Percentiles rank a stretch among this genome's conserved stretches.
These are phyloP conservation scores for Dyspetes luteomarginatus DNA, from an alignment of 2,888 invertebrate species.

Conservation along the genomic window DNA sequence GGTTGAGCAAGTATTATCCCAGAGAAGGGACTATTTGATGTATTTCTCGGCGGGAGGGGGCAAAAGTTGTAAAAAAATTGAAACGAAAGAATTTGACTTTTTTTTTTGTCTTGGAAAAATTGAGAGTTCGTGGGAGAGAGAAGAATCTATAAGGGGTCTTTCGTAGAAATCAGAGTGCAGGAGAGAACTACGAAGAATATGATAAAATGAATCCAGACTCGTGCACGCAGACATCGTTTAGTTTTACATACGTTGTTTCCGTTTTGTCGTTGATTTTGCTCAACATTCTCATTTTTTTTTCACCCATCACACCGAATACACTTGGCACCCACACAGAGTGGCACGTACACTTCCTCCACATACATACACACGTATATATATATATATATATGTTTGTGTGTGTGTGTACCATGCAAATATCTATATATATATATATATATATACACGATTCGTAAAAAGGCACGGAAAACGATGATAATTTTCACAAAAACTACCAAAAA, in stretches of 20 bases:
- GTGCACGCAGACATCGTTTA: neutral
- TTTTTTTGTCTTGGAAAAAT: neutral
- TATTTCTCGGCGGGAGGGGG: slow-evolving; percentile 8
- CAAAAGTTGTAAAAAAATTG: neutral
- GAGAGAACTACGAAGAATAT: slow-evolving; percentile 1
- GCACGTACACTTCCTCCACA: slow-evolving; percentile 61
- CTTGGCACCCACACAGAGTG: slow-evolving; percentile 49
- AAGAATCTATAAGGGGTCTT: neutral
- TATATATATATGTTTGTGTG: neutral
- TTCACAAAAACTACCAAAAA: slow-evolving; percentile 28
- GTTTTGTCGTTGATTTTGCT: neutral
- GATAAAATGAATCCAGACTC: neutral
- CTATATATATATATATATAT: neutral
- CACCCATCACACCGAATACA: slow-evolving; percentile 49
- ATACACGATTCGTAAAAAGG: slow-evolving; percentile 19
- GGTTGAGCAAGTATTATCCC: no score
- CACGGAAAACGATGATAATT: neutral
- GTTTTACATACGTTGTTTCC: neutral
- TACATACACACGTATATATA: slow-evolving; percentile 57
- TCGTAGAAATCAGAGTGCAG: neutral
- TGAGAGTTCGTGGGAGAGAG: neutral
- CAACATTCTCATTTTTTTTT: slow-evolving; percentile 33
- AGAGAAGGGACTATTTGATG: neutral
- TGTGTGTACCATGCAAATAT: neutral
- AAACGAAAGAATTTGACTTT: neutral